phyloP scores from a whole-genome alignment of 2,797 vertebrate species.

The Sebastes cheni region DNA sequence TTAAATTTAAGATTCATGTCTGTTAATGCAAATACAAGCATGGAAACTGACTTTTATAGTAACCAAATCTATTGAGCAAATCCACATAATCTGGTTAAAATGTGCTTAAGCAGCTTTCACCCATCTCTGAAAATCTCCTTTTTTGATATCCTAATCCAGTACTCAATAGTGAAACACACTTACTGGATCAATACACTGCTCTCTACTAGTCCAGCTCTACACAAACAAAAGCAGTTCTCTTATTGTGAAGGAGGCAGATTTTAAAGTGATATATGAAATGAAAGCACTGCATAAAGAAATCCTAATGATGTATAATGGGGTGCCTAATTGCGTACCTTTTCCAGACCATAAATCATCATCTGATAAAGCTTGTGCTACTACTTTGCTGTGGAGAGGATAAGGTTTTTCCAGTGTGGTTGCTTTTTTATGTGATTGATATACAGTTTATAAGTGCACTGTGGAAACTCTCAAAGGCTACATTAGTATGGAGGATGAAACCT shows the following conservation, averaged over 20 bases:
- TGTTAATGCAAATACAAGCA: neutral
- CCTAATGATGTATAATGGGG: constrained; percentile 2
- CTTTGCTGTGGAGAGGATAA: neutral
- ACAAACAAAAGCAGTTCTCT: constrained; percentile 26
- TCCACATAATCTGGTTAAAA: constrained; percentile 51
- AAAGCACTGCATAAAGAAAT: constrained; percentile 5
- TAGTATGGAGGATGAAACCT: neutral
- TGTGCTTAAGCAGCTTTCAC: constrained; percentile 37
- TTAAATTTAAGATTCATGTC: neutral
- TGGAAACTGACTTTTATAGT: neutral
- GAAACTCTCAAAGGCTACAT: neutral
- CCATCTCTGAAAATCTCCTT: constrained; percentile 33
- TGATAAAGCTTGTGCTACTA: neutral
- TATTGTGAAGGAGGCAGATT: constrained; percentile 1
- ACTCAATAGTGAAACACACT: constrained; percentile 24
- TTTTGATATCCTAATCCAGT: constrained; percentile 41
- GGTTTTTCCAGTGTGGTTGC: neutral
- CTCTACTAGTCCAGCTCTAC: neutral
- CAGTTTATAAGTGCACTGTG: neutral
- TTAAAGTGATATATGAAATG: constrained; percentile 41
- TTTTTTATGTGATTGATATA: neutral
- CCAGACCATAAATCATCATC: neutral
- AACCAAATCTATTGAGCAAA: constrained; percentile 32
- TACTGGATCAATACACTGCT: constrained; percentile 46
- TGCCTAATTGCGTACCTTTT: constrained; percentile 7